phyloP scores from a whole-genome alignment of 2,888 invertebrate species.

The Sericinus montela region DNA sequence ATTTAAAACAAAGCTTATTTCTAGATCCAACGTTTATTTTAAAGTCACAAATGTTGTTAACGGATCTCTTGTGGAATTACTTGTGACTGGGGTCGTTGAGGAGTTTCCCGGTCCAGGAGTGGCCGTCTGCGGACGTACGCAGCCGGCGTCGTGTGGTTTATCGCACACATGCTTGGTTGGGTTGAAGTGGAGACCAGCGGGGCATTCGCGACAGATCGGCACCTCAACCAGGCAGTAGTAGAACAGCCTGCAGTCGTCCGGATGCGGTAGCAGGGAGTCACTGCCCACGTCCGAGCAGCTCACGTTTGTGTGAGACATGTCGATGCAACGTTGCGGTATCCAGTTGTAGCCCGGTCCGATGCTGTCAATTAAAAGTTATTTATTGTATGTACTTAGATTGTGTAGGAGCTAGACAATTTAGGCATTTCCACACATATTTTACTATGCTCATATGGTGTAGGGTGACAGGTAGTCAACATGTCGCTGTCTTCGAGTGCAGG shows the following conservation, averaged over 20 bases:
- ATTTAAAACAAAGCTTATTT: neutral
- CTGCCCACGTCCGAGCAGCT: constrained; percentile 25
- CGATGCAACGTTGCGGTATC: constrained; percentile 29
- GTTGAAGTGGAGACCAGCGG: constrained; percentile 23
- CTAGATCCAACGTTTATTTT: neutral
- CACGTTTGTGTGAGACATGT: constrained; percentile 30
- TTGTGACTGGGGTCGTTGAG: no score
- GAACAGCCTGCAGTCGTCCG: constrained; percentile 33
- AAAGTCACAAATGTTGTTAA: neutral
- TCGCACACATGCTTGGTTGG: constrained; percentile 22
- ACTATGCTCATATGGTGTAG: no score
- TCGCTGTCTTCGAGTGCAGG: no score
- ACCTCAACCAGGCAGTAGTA: constrained; percentile 28
- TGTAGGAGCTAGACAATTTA: no score
- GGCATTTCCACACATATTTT: no score
- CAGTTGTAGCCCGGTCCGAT: neutral
- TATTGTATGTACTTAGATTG: no score
- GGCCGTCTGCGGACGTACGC: constrained; percentile 1
- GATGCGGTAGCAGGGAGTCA: constrained; percentile 32
- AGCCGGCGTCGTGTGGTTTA: constrained; percentile 17
- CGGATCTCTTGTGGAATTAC: neutral
- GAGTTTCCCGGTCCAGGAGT: neutral
- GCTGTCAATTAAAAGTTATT: no score
- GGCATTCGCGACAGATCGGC: constrained; percentile 32
- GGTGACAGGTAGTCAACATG: no score